phyloP scores from a whole-genome alignment of 2,888 invertebrate genomes.

The Rhagonycha fulva region DNA sequence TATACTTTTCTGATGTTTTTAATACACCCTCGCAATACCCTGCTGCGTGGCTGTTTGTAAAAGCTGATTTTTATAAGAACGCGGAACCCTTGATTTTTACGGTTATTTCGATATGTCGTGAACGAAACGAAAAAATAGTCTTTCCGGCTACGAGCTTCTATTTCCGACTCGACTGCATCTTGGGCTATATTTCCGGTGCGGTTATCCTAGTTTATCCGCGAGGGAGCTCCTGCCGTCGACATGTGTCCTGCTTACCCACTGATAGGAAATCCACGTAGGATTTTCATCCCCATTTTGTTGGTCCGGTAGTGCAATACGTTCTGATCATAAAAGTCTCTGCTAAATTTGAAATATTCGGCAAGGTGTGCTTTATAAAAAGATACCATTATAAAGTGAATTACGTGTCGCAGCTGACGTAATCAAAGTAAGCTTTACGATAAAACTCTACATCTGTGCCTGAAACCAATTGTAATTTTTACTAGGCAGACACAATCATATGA shows the following conservation, averaged over 20 bases:
- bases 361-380: slow-evolving; percentile 17
- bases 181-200: slow-evolving; percentile 60
- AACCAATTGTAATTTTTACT: not conserved
- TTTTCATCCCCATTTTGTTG: slow-evolving; percentile 43
- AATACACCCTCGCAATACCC: slow-evolving; percentile 27
- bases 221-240: slow-evolving; percentile 61
- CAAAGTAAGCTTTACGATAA: slow-evolving; percentile 16
- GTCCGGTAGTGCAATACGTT: slow-evolving; percentile 44
- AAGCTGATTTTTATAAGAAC: slow-evolving; percentile 37
- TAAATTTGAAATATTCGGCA: slow-evolving; percentile 40
- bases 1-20: not conserved
- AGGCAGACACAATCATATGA: slow-evolving; percentile 2
- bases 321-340: slow-evolving; percentile 43
- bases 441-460: slow-evolving; percentile 13
- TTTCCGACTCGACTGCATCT: slow-evolving; percentile 57
- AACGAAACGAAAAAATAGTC: slow-evolving; percentile 58
- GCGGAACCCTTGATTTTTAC: slow-evolving; percentile 42
- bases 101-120: slow-evolving; percentile 44
- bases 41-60: slow-evolving; percentile 42
- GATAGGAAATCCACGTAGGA: slow-evolving; percentile 44
- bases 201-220: slow-evolving; percentile 63
- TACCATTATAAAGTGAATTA: slow-evolving; percentile 14
- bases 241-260: slow-evolving; percentile 61
- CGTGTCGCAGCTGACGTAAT: slow-evolving; percentile 22
- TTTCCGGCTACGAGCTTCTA: slow-evolving; percentile 61